phyloP scores from a whole-genome alignment of 1,140 invertebrate species.

The Calycopis cecrops region DNA sequence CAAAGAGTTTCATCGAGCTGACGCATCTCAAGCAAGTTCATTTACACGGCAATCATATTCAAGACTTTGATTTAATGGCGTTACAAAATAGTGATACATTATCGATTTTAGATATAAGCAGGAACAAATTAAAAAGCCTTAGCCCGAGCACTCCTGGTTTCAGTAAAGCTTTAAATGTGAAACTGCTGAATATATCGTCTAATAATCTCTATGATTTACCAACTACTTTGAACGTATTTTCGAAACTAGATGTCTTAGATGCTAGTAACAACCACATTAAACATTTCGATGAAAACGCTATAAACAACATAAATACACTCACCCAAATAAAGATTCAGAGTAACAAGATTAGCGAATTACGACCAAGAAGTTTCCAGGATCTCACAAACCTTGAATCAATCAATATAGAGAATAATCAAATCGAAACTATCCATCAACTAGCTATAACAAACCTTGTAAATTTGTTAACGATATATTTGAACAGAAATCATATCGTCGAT shows the following conservation, averaged over 20 bases:
- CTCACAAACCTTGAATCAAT: conserved; percentile 82
- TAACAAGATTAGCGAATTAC: conserved; percentile 85
- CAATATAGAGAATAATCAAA: conserved; percentile 88
- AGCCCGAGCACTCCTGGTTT: conserved; percentile 76
- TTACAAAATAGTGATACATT: conserved; percentile 81
- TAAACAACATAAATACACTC: conserved; percentile 80
- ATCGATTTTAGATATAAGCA: conserved; percentile 83
- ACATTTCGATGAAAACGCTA: conserved; percentile 78
- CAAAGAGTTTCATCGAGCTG: conserved; percentile 80
- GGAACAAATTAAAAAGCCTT: conserved; percentile 84
- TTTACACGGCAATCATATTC: conserved; percentile 85
- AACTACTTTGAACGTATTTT: conserved; percentile 80
- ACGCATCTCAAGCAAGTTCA: conserved; percentile 80
- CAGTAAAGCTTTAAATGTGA: conserved; percentile 79
- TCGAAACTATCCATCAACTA: conserved; percentile 85
- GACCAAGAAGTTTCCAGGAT: conserved; percentile 83
- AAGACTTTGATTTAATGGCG: conserved; percentile 80
- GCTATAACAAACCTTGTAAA: conserved; percentile 85
- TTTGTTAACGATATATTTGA: conserved; percentile 85
- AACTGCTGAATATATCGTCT: conserved; percentile 85
- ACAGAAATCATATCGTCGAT: conserved; percentile 83
- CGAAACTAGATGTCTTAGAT: conserved; percentile 82
- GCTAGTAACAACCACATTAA: conserved; percentile 88
- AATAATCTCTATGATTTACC: conserved; percentile 86
- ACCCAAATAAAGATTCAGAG: conserved; percentile 81